Evolutionary conservation across 2,797 vertebrate species (phyloP).

Genomic region (Xenopus petersii): DNA sequence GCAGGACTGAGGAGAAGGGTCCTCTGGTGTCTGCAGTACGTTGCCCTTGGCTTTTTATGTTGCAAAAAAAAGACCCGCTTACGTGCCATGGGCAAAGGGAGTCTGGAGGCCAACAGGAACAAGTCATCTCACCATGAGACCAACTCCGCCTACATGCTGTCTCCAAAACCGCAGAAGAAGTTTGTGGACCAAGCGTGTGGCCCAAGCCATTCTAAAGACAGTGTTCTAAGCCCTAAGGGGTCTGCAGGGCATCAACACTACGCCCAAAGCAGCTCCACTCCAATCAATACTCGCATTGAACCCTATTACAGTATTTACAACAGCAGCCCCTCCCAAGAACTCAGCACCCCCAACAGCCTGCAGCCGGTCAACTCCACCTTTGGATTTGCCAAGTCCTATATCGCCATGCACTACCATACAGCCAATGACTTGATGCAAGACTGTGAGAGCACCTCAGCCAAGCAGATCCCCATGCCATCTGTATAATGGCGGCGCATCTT

Average conservation of each 20-base stretch:
- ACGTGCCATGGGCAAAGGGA: conserved; percentile 88
- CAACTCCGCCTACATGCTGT: conserved; percentile 91
- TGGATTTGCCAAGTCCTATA: conserved; percentile 81
- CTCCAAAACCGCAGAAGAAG: conserved; percentile 87
- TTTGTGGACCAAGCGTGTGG: conserved; percentile 89
- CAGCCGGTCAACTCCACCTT: conserved; percentile 78
- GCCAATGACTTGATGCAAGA: conserved; percentile 76
- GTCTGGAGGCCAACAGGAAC: conserved; percentile 90
- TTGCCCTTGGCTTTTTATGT: conserved; percentile 77
- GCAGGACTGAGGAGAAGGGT: conserved; percentile 85
- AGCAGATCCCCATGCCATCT: conserved; percentile 86
- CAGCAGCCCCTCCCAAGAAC: conserved; percentile 80
- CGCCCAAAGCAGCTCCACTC: conserved; percentile 86
- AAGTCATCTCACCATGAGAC: conserved; percentile 97
- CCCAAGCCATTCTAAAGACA: conserved; percentile 86
- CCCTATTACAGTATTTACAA: conserved; percentile 96
- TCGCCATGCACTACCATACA: conserved; percentile 86
- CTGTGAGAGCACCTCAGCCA: conserved; percentile 73
- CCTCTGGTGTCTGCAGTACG: conserved; percentile 82
- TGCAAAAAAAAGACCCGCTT: conserved; percentile 90
- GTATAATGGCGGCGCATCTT: conserved; percentile 62
- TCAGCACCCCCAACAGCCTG: conserved; percentile 77
- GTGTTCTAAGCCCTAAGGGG: conserved; percentile 75
- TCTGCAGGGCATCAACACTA: conserved; percentile 74
- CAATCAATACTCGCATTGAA: conserved; percentile 92